A percentile compares a stretch with the other conserved stretches of the same genome.
Conservation (phyloP, 2,113 vertebrate species). For the Nothoprocta pentlandii region DNA sequence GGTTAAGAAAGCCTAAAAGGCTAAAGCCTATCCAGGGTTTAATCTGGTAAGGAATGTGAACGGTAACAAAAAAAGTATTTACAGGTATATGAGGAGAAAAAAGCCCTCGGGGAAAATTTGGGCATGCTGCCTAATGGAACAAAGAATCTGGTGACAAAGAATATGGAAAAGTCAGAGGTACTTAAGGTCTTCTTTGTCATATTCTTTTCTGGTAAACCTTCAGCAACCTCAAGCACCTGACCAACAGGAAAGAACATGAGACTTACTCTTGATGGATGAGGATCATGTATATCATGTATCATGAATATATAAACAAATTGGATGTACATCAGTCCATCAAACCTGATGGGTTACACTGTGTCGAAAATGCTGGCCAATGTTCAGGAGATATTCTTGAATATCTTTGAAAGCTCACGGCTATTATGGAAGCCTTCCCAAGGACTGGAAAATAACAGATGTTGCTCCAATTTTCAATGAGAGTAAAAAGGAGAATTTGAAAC, state of each 20-base stretch:
- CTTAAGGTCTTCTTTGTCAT: not conserved
- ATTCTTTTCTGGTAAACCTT: not conserved
- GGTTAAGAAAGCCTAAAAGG: no score
- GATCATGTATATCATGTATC: not conserved
- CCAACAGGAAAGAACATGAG: not conserved
- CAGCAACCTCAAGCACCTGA: rapidly evolving
- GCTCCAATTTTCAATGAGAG: not conserved
- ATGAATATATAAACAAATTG: not conserved
- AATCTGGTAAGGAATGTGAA: no score
- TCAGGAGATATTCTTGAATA: not conserved
- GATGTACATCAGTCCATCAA: not conserved
- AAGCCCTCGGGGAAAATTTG: no score
- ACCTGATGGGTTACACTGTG: not conserved
- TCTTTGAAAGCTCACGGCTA: not conserved
- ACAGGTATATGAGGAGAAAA: no score
- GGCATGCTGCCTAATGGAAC: no score
- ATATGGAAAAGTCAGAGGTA: no score
- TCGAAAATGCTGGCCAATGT: not conserved
- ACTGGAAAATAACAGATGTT: not conserved
- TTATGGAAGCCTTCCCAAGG: no score
- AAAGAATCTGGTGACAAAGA: no score
- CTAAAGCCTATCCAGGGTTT: no score
- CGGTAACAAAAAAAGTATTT: no score
- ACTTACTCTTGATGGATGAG: not conserved
- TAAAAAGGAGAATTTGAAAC: not conserved